Evolutionary conservation across 2,797 vertebrate species (phyloP), one percentile per base, ranked within the genome.

Genomic region (Diplodus puntazzo): DNA sequence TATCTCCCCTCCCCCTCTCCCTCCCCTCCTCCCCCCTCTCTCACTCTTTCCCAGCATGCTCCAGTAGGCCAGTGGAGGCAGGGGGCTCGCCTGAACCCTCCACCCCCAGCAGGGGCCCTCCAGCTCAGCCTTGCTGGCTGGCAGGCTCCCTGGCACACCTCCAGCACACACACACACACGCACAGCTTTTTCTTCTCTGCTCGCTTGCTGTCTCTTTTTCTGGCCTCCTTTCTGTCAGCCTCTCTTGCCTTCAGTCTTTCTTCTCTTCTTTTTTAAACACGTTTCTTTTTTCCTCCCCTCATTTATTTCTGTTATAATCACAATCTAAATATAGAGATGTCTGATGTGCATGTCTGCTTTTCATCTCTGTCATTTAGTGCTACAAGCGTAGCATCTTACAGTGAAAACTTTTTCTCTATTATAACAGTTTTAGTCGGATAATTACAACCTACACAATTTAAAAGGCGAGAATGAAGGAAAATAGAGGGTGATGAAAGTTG

Each of bases 61-160:
- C 80, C 84, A 87, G 81, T 84, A 81, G 85, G 90, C 88, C 85
- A 10, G 79, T 57, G 73, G 81, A 92, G 86, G 90, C 84, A 88
- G 90, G 86, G 88, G 81, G 89, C 90, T 93, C 66, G 88, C 84
- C 92, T 92, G 85, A 91, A 89, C 89, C 89, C 87, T 93, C 86
- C 89, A 92, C 84, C 90, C 89, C 85, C 84, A 87, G 82, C 92
- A 84, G 87, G 91, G 69, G 79, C 77, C 79, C 87, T 88, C 66
- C 68, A 89, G 88, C 89, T 87, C 91, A 88, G 90, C 83, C 89
- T 89, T 90, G 82, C 89, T 90, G 77, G 86, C 87, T 85, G 87
- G 88, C 87, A 89, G 91, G 88, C 89, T 82, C 76, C 86, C 79
- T 93, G 91, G 90, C 89, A 82, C 72, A 86, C 82, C 85, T 92